These are phyloP conservation scores for Procambarus clarkii DNA, from an alignment of 1,140 invertebrate genomes.

Conservation along the genomic window DNA sequence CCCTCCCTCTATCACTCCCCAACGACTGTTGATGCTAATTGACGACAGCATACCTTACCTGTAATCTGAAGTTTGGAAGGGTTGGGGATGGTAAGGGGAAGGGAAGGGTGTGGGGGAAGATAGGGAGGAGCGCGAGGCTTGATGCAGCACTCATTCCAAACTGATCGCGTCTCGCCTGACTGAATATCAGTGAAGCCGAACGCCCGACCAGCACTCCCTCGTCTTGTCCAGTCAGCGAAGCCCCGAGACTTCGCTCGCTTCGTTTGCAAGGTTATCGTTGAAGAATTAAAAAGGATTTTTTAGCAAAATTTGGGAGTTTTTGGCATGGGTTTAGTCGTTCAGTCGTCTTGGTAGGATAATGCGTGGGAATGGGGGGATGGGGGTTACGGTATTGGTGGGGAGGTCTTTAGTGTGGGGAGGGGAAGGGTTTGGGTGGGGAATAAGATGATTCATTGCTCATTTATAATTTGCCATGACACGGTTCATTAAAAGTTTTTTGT, in stretches of 20 bases:
- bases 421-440: neutral
- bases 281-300: too few relatives aligned
- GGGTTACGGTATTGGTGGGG: too few relatives aligned
- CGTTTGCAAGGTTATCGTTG: too few relatives aligned
- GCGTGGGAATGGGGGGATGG: too few relatives aligned
- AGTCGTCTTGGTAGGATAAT: too few relatives aligned
- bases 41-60: neutral
- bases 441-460: neutral
- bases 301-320: too few relatives aligned
- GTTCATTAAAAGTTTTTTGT: neutral
- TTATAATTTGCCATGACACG: neutral
- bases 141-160: neutral
- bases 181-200: neutral
- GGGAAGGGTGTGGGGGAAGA: neutral
- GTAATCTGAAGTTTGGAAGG: conserved; percentile 2
- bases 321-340: too few relatives aligned
- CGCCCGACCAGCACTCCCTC: neutral
- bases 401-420: too few relatives aligned
- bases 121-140: neutral
- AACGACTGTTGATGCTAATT: neutral
- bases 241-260: too few relatives aligned
- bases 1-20: neutral
- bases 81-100: neutral
- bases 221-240: neutral
- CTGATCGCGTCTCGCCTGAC: neutral